Percentiles rank a stretch among this genome's conserved stretches.
Evolutionary conservation across 2,113 vertebrate species (phyloP).

Genomic region (Naja naja): DNA sequence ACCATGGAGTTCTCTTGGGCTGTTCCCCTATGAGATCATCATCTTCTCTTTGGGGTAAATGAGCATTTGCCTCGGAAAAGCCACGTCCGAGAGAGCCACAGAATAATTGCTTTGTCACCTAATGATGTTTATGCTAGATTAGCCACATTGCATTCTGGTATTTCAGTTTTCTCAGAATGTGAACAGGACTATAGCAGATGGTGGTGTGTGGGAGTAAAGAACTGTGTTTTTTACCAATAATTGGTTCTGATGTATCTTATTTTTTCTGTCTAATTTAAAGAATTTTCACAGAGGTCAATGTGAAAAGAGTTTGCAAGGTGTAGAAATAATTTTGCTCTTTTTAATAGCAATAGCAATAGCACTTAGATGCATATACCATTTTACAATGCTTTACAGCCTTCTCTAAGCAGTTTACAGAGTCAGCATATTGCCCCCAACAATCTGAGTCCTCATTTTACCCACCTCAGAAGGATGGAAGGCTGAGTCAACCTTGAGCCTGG

Average conservation of each 20-base stretch:
- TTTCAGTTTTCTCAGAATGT: constrained; percentile 10
- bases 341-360: too few relatives aligned
- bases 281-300: not conserved
- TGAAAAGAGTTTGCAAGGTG: not conserved
- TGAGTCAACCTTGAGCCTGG: too few relatives aligned
- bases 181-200: not conserved
- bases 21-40: not conserved
- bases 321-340: not conserved
- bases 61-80: not conserved
- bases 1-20: not conserved
- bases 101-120: constrained; percentile 6
- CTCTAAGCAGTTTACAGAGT: too few relatives aligned
- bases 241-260: not conserved
- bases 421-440: too few relatives aligned
- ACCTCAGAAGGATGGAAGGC: too few relatives aligned
- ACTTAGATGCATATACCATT: too few relatives aligned
- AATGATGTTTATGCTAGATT: constrained; percentile 10
- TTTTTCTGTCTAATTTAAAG: not conserved
- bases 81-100: not conserved
- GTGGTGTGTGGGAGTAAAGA: not conserved
- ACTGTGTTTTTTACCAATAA: not conserved
- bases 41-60: not conserved
- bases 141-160: constrained; percentile 6
- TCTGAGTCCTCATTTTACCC: too few relatives aligned
- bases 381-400: too few relatives aligned